A percentile compares a stretch with the other conserved stretches of the same genome.
Conservation (phyloP, 2,113 vertebrate genomes). For the Tylochromis polylepis region DNA sequence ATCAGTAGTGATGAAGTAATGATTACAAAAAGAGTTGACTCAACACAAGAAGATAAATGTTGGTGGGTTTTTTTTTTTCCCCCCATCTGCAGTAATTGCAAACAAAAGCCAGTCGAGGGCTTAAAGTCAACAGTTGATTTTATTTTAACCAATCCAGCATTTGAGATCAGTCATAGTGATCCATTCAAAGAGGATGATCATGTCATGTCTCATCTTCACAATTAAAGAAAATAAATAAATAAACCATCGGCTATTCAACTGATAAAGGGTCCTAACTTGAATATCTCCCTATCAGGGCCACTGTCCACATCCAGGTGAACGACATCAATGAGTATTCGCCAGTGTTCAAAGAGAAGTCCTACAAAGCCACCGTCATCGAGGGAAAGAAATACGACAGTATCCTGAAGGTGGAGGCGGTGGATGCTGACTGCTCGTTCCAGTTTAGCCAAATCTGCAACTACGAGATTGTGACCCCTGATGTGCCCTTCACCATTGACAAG, state of each 20-base stretch:
- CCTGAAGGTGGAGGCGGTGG: constrained; percentile 88
- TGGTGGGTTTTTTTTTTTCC: too few relatives aligned
- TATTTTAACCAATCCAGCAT: neutral
- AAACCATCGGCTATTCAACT: neutral
- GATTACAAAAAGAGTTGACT: neutral
- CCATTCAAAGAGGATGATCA: neutral
- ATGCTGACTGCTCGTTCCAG: constrained; percentile 96
- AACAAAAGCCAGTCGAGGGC: neutral
- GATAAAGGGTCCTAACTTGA: neutral
- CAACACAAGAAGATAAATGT: neutral
- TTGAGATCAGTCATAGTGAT: neutral
- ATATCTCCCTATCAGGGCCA: constrained; percentile 77
- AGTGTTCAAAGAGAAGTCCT: constrained; percentile 94
- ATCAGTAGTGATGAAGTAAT: neutral
- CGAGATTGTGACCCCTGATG: constrained; percentile 89
- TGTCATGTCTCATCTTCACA: neutral
- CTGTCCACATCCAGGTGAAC: constrained; percentile 95
- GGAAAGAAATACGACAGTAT: constrained; percentile 85
- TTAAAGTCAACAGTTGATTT: neutral
- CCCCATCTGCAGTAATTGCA: neutral
- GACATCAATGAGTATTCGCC: constrained; percentile 94
- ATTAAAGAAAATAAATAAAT: neutral
- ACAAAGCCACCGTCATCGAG: constrained; percentile 87
- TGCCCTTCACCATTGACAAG: constrained; percentile 91
- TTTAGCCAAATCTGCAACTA: constrained; percentile 99